phyloP scores from a whole-genome alignment of 2,113 vertebrate species.

The Brevimyrus niger region DNA sequence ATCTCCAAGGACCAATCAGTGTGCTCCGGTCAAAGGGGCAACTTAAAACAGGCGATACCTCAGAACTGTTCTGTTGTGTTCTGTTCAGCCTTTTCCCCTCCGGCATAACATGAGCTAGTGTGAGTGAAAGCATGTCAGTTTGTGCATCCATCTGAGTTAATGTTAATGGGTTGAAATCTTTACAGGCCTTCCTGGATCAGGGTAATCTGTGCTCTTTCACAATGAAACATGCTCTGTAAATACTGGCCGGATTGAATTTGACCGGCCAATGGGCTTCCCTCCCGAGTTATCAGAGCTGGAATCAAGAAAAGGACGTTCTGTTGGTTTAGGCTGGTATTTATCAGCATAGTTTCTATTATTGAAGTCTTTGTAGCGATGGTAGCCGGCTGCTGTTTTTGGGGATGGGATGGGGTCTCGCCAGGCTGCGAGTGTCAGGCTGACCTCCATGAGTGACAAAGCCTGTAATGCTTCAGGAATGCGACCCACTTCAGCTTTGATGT shows the following conservation, averaged over 20 bases:
- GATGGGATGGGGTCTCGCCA: too few species aligned
- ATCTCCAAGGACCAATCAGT: neutral
- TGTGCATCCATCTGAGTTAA: neutral
- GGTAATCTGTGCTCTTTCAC: slow-evolving; percentile 1
- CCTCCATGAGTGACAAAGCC: neutral
- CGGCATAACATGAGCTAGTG: neutral
- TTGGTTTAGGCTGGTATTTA: neutral
- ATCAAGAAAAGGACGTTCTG: neutral
- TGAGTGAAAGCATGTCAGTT: neutral
- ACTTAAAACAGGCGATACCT: neutral
- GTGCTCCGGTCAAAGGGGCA: neutral
- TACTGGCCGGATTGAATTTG: neutral
- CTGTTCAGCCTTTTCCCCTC: neutral
- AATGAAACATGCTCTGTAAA: neutral
- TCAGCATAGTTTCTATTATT: neutral
- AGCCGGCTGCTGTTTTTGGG: neutral
- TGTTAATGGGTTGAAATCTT: neutral
- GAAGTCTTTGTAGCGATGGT: neutral
- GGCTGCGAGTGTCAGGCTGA: neutral
- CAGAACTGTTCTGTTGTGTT: neutral
- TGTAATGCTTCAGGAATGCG: neutral
- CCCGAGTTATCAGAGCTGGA: neutral
- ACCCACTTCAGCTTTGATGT: neutral
- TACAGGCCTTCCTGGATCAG: neutral
- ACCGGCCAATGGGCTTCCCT: neutral